A percentile compares a stretch with the other conserved stretches of the same genome.
Evolutionary conservation across 2,113 vertebrate genomes (phyloP).

Genomic region (Strix aluco): DNA sequence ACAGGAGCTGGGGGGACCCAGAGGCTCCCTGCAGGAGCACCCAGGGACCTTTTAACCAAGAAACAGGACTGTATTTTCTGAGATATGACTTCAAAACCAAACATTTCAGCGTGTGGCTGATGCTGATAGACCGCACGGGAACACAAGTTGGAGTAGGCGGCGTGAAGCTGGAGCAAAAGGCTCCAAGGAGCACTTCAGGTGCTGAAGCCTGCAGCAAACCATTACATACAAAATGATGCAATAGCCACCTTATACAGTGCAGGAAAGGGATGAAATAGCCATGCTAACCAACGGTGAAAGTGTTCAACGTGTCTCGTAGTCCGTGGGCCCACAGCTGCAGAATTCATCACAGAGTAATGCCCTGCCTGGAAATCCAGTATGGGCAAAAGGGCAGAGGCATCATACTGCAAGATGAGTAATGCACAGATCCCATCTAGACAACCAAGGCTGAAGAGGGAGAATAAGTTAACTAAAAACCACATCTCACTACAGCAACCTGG

Average conservation of each 20-base stretch:
- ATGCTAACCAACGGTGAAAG: background rate
- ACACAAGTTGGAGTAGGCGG: background rate
- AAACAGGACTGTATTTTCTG: background rate
- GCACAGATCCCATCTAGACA: background rate
- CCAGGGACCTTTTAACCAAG: background rate
- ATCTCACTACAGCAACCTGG: background rate
- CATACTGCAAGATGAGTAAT: background rate
- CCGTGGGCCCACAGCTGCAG: background rate
- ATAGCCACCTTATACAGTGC: background rate
- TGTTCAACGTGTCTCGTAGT: rapidly evolving
- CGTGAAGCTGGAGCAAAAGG: background rate
- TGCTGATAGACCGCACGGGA: rapidly evolving
- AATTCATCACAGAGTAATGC: background rate
- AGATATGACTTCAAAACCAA: background rate
- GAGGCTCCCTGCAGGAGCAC: background rate
- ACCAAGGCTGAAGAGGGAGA: background rate
- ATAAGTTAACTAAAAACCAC: background rate
- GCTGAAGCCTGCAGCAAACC: background rate
- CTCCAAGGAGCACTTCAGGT: background rate
- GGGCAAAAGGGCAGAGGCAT: background rate
- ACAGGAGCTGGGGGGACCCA: background rate
- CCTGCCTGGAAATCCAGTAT: background rate
- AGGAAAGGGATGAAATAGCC: background rate
- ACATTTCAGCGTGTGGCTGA: background rate
- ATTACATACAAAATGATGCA: background rate